Base-by-base conservation (phyloP, 2,888 invertebrate species). In the Macrosoma leucophasiata region DNA sequence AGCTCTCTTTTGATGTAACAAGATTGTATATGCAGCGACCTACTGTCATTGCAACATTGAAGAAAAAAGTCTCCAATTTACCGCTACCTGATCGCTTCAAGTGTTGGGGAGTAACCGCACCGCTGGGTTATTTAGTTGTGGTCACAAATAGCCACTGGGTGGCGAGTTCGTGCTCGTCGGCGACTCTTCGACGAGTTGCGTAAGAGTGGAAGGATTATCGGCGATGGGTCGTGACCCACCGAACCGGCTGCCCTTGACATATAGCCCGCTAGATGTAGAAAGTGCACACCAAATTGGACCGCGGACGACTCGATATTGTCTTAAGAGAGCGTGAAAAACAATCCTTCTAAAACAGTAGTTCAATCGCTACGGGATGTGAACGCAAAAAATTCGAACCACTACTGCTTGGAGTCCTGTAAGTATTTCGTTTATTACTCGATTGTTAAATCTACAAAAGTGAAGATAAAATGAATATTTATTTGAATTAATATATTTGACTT, bases 241-340 rank as follows among this genome's bases (percentile, higher is more conserved):
- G 46, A 41, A 58, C 64, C 46, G 38, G 70, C 47, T 61, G 74
- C 62, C 82, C 81, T 82, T 82, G 82, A 79, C 79, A 79, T 73
- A 76, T 72, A 63, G 59, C 54, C 55, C 49, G 52, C 44, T 40
- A 56, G 41, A 48, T 52, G 58, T 76, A 75, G 79, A 79, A 77
- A 79, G 79, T 74, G 58, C 58, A 58, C 62, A 62, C 35, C 58
- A 14, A 14, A 11, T 21, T 13, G 7, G 10, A 14, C n/a, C n/a
- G n/a, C n/a, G n/a, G n/a, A 13, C 17, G n/a, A n/a, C 15, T 24
- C 15, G 17, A 4, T 33, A 15, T 22, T 29, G 17, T 18, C 29
- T 12, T 7, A 12, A 26, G 4, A 11, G 14, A 13, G 8, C 20
- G 13, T 7, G 21, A 29, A 22, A 17, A 21, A 26, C n/a, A n/a